Evolutionary conservation across 2,888 invertebrate species (phyloP).

Genomic region (Acheta domesticus): DNA sequence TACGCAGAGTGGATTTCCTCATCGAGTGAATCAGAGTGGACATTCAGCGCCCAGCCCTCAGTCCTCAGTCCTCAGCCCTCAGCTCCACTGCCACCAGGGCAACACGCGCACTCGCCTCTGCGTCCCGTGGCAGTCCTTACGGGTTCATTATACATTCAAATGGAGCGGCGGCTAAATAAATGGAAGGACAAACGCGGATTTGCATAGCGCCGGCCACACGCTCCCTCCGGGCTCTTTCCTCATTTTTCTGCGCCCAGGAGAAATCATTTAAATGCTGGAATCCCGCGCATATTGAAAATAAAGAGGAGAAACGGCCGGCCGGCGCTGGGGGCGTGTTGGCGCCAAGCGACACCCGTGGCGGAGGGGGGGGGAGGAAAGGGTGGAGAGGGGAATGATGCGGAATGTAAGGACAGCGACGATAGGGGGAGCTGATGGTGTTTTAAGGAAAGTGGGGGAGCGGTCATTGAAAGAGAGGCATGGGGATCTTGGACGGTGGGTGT

Average conservation of each 20-base stretch:
- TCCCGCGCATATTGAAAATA: slow-evolving; percentile 18
- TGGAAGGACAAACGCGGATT: slow-evolving; percentile 18
- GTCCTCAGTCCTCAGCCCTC: no score
- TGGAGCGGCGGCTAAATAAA: slow-evolving; percentile 10
- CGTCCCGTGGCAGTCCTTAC: neutral
- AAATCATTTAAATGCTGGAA: neutral
- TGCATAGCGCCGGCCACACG: neutral
- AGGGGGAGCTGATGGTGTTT: no score
- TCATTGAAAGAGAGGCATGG: no score
- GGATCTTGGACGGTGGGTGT: no score
- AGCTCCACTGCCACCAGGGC: no score
- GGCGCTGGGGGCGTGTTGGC: neutral
- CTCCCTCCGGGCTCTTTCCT: neutral
- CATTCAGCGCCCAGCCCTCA: no score
- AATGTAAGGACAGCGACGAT: no score
- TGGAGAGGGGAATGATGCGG: no score
- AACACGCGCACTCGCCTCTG: neutral
- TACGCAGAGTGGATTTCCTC: no score
- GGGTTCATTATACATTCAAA: slow-evolving; percentile 1
- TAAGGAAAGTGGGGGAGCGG: no score
- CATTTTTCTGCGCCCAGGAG: neutral
- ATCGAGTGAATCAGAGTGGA: no score
- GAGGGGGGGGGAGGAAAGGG: no score
- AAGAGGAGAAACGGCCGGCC: neutral
- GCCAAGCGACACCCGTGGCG: neutral